Base-by-base conservation (phyloP, 2,797 vertebrate genomes). In the Hydrocynus forskahlii region DNA sequence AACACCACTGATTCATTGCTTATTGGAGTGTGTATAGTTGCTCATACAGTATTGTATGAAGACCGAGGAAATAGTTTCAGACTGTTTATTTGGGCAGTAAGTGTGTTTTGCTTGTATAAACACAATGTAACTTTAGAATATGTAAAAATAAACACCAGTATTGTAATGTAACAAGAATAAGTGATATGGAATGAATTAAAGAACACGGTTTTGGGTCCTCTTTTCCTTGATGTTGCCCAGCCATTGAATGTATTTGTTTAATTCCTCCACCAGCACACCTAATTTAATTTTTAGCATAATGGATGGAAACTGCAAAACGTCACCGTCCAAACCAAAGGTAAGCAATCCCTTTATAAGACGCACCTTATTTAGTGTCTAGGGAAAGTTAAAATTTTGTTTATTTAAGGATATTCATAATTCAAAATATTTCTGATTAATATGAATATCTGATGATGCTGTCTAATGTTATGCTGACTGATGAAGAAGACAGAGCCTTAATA, bases 1-100 rank as follows among this genome's bases (percentile, higher is more conserved):
- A 90, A 76, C 78, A 75, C 82, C 81, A 87, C 87, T 92, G 91
- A 93, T 93, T 93, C 92, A 93, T 90, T 76, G 88, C 83, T 48
- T 4, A 84, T 78, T 89, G 72, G 82, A 75, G 89, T 70, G 23
- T 81, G 78, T 80, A 43, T 77, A 54, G 52, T 54, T 79, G 48
- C 8, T 50, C 66, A 7, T 78, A 40, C n/a, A 68, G 66, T 45
- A 21, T 40, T 19, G 8, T 19, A 6, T 35, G 8, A n/a, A 66
- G 19, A 35, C 63, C 35, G 23, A 68, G 40, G n/a, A 43, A 68
- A 43, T 43, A 17, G 35, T n/a, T 67, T 21, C 19, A n/a, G 13
- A 21, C 64, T 45, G 66, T 68, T 68, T 67, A 43, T 67, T 38
- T n/a, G 64, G 38, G 64, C 64, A 40, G 17, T 67, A 12, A n/a